A percentile compares a stretch with the other conserved stretches of the same genome.
Evolutionary conservation across 2,888 invertebrate genomes (phyloP).

Genomic region (Nomada lathburiana): DNA sequence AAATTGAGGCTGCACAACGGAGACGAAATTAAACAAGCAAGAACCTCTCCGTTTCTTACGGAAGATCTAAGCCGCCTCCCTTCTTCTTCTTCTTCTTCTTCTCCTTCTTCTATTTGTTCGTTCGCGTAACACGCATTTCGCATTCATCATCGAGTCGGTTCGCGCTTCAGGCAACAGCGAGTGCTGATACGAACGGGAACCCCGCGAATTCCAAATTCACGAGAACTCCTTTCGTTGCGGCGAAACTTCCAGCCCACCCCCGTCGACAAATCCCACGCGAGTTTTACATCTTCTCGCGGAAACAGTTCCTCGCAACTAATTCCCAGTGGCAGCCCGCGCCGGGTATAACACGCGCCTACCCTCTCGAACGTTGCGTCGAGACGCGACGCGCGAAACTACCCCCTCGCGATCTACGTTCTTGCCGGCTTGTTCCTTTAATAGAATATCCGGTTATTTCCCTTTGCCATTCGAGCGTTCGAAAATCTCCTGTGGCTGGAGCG

Average conservation of each 20-base stretch:
- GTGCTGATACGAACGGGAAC: slow-evolving; percentile 48
- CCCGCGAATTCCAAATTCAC: slow-evolving; percentile 40
- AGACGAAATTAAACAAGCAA: not conserved
- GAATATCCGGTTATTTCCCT: slow-evolving; percentile 75
- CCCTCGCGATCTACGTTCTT: slow-evolving; percentile 30
- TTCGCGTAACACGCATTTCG: slow-evolving; percentile 40
- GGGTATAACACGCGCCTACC: slow-evolving; percentile 24
- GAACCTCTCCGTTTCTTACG: not conserved
- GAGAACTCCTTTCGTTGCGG: slow-evolving; percentile 54
- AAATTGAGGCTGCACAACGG: too few relatives aligned
- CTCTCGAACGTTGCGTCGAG: slow-evolving; percentile 7
- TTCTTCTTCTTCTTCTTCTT: not conserved
- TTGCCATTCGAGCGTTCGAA: slow-evolving; percentile 69
- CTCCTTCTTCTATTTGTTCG: not conserved
- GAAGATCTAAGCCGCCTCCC: not conserved
- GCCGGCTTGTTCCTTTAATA: slow-evolving; percentile 53
- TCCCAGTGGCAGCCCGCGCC: slow-evolving; percentile 48
- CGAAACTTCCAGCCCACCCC: slow-evolving; percentile 45
- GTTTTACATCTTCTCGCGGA: slow-evolving; percentile 57
- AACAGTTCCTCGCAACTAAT: slow-evolving; percentile 67
- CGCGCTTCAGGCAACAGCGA: slow-evolving; percentile 29
- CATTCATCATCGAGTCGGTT: slow-evolving; percentile 46
- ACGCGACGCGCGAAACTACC: slow-evolving; percentile 17
- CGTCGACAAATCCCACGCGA: slow-evolving; percentile 21
- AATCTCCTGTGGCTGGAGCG: slow-evolving; percentile 14